Evolutionary conservation across 2,888 invertebrate genomes (phyloP).

Genomic region (Nymphalis polychloros): DNA sequence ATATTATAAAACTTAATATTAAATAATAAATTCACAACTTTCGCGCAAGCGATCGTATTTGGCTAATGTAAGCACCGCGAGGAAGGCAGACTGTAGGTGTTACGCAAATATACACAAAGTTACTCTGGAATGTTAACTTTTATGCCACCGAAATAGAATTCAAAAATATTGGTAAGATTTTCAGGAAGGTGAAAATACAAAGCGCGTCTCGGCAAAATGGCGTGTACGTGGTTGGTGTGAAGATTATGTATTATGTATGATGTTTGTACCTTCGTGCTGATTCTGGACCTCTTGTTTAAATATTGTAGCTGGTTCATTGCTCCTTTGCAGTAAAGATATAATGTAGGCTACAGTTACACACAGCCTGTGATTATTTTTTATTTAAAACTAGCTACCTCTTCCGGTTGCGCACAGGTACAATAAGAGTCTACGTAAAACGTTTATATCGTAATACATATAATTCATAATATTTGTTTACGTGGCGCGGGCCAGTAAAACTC

Average conservation of each 20-base stretch:
- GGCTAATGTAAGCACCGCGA: no score
- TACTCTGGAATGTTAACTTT: constrained; percentile 6
- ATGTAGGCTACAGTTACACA: constrained; percentile 11
- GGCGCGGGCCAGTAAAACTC: no score
- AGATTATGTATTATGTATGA: constrained; percentile 42
- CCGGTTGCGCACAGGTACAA: no score
- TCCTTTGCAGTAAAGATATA: constrained; percentile 19
- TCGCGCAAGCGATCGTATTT: no score
- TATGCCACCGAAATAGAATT: constrained; percentile 15
- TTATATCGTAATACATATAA: no score
- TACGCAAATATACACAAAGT: not conserved
- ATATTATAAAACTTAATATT: no score
- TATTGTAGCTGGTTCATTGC: constrained; percentile 26
- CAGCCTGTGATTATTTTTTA: no score
- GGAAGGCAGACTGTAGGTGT: not conserved
- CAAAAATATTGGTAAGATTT: constrained; percentile 20
- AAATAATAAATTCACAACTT: no score
- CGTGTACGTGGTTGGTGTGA: constrained; percentile 39
- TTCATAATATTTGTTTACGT: no score
- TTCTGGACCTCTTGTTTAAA: constrained; percentile 35
- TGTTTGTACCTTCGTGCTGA: constrained; percentile 35
- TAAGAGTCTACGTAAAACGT: no score
- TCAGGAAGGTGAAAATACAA: constrained; percentile 6
- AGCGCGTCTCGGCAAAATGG: constrained; percentile 33
- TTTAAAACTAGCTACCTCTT: no score